Percentiles rank a stretch among this genome's conserved stretches.
Evolutionary conservation across 1,140 invertebrate genomes (phyloP).

Genomic region (Popillia japonica): DNA sequence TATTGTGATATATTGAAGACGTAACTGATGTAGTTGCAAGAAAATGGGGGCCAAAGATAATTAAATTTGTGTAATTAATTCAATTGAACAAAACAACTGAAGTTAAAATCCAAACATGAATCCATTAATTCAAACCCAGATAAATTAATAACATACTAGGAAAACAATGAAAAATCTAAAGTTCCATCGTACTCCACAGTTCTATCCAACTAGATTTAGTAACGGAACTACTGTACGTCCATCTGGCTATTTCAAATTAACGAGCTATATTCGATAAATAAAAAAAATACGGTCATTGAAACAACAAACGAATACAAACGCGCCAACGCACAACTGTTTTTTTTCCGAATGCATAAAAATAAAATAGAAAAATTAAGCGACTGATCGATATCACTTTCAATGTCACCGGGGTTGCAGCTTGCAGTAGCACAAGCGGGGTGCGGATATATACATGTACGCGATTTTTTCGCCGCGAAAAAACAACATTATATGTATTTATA

Average conservation of each 20-base stretch:
- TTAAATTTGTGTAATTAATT: no score
- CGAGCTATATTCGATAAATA: constrained; percentile 31
- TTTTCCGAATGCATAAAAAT: constrained; percentile 26
- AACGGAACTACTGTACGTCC: neutral
- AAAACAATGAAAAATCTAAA: no score
- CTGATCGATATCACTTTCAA: constrained; percentile 35
- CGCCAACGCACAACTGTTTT: neutral
- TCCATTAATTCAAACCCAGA: no score
- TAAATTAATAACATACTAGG: no score
- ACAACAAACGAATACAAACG: neutral
- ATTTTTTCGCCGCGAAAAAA: constrained; percentile 8
- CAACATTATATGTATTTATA: constrained; percentile 11
- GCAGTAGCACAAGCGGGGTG: neutral
- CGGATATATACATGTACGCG: neutral
- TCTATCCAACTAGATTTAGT: no score
- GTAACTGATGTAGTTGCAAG: no score
- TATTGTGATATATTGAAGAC: no score
- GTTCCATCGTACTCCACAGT: no score
- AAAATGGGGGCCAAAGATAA: no score
- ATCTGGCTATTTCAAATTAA: neutral
- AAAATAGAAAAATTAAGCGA: constrained; percentile 32
- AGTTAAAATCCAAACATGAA: no score
- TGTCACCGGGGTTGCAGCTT: constrained; percentile 19
- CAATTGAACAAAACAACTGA: no score
- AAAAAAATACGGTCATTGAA: constrained; percentile 22